Conservation (phyloP, 2,888 invertebrate genomes). For the Onchidella celtica region DNA sequence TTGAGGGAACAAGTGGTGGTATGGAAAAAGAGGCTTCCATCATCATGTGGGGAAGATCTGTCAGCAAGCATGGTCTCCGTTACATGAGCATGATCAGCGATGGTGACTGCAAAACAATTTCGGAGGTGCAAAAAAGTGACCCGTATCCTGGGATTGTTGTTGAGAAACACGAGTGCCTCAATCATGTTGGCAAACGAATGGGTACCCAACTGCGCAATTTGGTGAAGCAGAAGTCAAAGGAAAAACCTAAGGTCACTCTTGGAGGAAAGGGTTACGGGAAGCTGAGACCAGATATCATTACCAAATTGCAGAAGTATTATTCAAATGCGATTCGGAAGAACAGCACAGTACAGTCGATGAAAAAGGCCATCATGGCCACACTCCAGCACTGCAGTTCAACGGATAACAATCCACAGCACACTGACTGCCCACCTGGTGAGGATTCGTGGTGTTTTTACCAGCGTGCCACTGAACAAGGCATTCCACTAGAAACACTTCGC, state of each 20-base stretch:
- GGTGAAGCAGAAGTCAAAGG: not conserved
- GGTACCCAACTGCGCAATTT: constrained; percentile 20
- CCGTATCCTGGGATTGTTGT: constrained; percentile 18
- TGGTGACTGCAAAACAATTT: constrained; percentile 37
- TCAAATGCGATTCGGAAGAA: constrained; percentile 19
- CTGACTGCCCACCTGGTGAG: not conserved
- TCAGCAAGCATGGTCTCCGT: not conserved
- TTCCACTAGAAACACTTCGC: not conserved
- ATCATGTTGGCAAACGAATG: constrained; percentile 37
- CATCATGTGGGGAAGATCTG: constrained; percentile 17
- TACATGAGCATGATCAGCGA: constrained; percentile 26
- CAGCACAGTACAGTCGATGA: not conserved
- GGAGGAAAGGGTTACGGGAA: constrained; percentile 21
- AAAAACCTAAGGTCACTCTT: constrained; percentile 27
- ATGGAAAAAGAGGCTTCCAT: constrained; percentile 27
- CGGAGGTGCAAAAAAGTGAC: not conserved
- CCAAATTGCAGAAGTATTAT: constrained; percentile 1
- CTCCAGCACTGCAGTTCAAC: constrained; percentile 27
- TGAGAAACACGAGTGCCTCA: constrained; percentile 34
- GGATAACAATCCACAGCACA: constrained; percentile 20
- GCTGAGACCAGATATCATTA: not conserved
- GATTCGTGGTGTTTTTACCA: constrained; percentile 40
- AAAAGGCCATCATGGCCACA: constrained; percentile 26
- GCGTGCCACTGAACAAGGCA: constrained; percentile 5
- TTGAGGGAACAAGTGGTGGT: constrained; percentile 15